Evolutionary conservation across 1,140 invertebrate genomes (phyloP), one percentile per base, ranked within the genome.

Genomic region (Aphelinus certus): DNA sequence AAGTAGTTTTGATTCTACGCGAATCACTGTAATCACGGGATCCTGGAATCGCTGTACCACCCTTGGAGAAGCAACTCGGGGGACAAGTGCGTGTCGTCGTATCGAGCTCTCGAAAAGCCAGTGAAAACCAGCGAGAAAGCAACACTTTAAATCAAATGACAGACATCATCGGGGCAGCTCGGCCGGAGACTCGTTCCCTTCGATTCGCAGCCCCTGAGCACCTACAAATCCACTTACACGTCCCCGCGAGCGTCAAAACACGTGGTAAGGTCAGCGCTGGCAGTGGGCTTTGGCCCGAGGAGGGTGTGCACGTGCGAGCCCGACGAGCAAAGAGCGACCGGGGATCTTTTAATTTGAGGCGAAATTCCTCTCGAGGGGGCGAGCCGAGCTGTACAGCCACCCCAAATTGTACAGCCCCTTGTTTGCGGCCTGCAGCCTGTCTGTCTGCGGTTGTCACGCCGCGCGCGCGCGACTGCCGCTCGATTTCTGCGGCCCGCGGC

Each of bases 341-440:
- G 82, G 83, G 84, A 85, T 85, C 84, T 83, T 85, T 85, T 85
- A 85, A 85, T 85, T 85, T 84, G 81, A 81, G 5, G 79, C 80
- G 80, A 83, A 85, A 84, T 84, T 84, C 81, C 83, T 82, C 81
- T 84, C 77, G 81, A 84, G 82, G 79, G 83, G 80, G 79, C 81
- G 79, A 77, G 79, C 77, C 79, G 79, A 77, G 57, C 53, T 51
- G 56, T 61, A 73, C 53, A 43, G 64, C 63, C 71, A 70, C 65
- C 71, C 76, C 73, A 75, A 74, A 82, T 81, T 83, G 80, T 82
- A 81, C 80, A 76, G 77, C 77, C 81, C 77, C 76, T 65, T 46
- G 4, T 49, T 4, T 60, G 57, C 26, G 26, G 26, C 26, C 26
- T 26, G 26, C 26, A 26, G 26, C 26, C 26, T 26, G 26, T 26